Evolutionary conservation across 2,888 invertebrate genomes (phyloP), one percentile per base, ranked within the genome.

Genomic region (Drosophila ochracea): DNA sequence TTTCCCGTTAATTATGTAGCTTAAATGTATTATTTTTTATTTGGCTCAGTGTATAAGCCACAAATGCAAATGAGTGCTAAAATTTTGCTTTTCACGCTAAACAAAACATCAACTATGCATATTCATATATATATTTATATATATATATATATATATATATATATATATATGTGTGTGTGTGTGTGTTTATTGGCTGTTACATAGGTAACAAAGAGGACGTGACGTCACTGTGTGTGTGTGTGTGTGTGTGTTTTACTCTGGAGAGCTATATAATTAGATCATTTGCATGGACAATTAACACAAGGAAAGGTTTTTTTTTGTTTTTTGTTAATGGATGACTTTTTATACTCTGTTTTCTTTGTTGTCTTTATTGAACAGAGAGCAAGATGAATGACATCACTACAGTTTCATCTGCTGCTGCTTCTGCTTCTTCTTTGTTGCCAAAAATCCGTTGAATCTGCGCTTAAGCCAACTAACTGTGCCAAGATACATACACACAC

Each of bases 311-410:
- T 54, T 35, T 25, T 35, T 35, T 35, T 25, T 35, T 35, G 4
- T 53, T 33, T 33, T 70, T 69, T 50, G 30, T 39, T 35, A 0
- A 4, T 25, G 13, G 33, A 31, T 60, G 11, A 39, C 31, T 43
- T 43, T 28, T 58, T 60, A 50, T 35, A 5, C 13, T 30, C 30
- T 55, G 9, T 37, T 50, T 49, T 57, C 7, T 21, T 65, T 83
- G 61, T 68, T 62, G 54, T 33, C 67, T 60, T 54, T 62, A 74
- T 82, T 75, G 77, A 83, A 69, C 68, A 37, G 31, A 58, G n/a
- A n/a, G 33, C 16, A 49, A 90, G 89, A 90, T 85, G 84, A 89
- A 90, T 87, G 87, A 87, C 89, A 88, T 87, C 90, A 87, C 90
- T 73, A 74, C 55, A 21, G 54, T 55, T 64, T 65, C 55, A 63